Conservation (phyloP, 2,113 vertebrate genomes). For the Phalacrocorax aristotelis region DNA sequence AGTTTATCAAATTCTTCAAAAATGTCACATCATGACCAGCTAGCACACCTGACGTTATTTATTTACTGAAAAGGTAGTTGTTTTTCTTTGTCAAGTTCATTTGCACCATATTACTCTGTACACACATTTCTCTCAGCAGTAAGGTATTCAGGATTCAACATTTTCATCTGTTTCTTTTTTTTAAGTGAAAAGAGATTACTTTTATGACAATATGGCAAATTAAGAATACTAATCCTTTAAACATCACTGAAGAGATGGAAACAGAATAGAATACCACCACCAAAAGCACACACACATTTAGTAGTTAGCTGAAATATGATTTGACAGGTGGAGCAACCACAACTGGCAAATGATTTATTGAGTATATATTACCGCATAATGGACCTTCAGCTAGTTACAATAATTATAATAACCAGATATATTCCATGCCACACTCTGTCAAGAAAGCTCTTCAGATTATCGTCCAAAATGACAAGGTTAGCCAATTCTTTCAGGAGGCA, state of each 20-base stretch:
- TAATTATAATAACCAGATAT: neutral
- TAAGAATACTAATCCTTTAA: neutral
- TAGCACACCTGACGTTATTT: neutral
- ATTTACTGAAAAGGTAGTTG: neutral
- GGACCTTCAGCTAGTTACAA: neutral
- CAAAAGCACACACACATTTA: neutral
- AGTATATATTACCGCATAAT: neutral
- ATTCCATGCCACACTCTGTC: neutral
- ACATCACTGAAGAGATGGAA: neutral
- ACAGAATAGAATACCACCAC: neutral
- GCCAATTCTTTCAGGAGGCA: neutral
- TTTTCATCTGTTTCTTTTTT: neutral
- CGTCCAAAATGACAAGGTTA: neutral
- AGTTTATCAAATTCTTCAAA: neutral
- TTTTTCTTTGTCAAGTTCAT: neutral
- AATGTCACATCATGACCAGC: neutral
- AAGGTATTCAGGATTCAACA: neutral
- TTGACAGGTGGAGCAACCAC: slow-evolving; percentile 1
- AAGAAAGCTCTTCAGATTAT: neutral
- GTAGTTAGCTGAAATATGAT: neutral
- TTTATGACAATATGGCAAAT: neutral
- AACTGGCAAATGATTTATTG: slow-evolving; percentile 25
- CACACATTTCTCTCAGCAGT: neutral
- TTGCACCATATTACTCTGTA: neutral
- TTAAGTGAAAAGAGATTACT: neutral